A percentile compares a stretch with the other conserved stretches of the same genome.
Conservation (phyloP, 2,888 invertebrate genomes). For the Helicoverpa assulta region DNA sequence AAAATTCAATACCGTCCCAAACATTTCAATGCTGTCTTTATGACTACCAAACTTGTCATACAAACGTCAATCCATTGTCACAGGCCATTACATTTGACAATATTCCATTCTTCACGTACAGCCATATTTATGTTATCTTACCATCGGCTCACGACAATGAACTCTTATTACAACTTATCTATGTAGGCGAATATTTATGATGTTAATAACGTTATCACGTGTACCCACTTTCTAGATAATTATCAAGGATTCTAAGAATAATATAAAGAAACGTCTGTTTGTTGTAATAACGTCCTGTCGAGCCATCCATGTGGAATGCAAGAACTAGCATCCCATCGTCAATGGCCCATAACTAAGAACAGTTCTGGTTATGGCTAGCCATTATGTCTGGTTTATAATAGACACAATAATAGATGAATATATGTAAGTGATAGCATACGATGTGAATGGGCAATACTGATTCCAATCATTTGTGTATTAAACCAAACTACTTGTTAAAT, state of each 20-base stretch:
- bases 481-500: too few species aligned
- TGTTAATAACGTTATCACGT: conserved; percentile 53
- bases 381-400: neutral
- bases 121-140: conserved; percentile 36
- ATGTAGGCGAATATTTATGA: conserved; percentile 56
- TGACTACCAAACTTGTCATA: conserved; percentile 47
- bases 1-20: conserved; percentile 44
- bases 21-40: conserved; percentile 41
- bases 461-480: neutral
- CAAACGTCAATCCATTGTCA: conserved; percentile 59
- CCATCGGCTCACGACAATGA: conserved; percentile 47
- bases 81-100: conserved; percentile 45
- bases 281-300: conserved; percentile 15
- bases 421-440: too few species aligned
- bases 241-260: conserved; percentile 47
- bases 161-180: conserved; percentile 46
- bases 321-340: neutral
- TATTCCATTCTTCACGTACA: conserved; percentile 40
- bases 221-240: conserved; percentile 58
- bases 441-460: neutral
- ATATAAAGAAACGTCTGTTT: conserved; percentile 46
- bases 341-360: neutral
- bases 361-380: neutral
- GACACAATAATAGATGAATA: neutral
- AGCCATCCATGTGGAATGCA: conserved; percentile 18